Percentiles rank a stretch among this genome's conserved stretches.
Conservation (phyloP, 1,140 invertebrate species). For the Octopus bimaculoides region DNA sequence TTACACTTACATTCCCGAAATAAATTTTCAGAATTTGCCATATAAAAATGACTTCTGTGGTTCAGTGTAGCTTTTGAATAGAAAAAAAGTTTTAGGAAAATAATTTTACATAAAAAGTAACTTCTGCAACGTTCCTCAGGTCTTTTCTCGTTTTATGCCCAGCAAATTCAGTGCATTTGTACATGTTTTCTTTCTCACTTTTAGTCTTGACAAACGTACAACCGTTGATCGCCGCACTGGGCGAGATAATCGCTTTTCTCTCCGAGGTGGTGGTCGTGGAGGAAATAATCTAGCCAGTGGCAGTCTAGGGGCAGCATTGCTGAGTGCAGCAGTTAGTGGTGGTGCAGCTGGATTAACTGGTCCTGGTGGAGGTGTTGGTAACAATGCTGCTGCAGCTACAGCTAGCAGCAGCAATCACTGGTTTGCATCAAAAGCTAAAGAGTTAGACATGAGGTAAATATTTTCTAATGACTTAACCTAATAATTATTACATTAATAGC, state of each 20-base stretch:
- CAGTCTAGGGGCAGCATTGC: neutral
- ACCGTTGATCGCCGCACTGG: neutral
- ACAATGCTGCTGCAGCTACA: constrained; percentile 19
- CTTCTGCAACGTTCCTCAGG: too few species aligned
- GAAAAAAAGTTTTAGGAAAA: too few species aligned
- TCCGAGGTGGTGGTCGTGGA: constrained; percentile 24
- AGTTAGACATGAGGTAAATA: constrained; percentile 6
- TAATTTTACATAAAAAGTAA: too few species aligned
- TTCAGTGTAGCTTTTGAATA: too few species aligned
- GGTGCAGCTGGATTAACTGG: constrained; percentile 3
- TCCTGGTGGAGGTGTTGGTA: constrained; percentile 24
- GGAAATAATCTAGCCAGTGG: constrained; percentile 19
- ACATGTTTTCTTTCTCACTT: neutral
- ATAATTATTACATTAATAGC: too few species aligned
- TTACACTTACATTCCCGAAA: too few species aligned
- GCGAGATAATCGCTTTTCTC: constrained; percentile 27
- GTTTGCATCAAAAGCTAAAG: constrained; percentile 8
- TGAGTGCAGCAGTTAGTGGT: neutral
- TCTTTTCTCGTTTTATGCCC: too few species aligned
- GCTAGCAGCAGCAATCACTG: neutral
- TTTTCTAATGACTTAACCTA: too few species aligned
- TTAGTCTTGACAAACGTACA: constrained; percentile 3
- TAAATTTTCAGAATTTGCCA: too few species aligned
- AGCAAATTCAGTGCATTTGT: neutral
- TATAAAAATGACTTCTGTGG: too few species aligned